Evolutionary conservation across 2,888 invertebrate species (phyloP).

Genomic region (Chymomyza fuscimana): DNA sequence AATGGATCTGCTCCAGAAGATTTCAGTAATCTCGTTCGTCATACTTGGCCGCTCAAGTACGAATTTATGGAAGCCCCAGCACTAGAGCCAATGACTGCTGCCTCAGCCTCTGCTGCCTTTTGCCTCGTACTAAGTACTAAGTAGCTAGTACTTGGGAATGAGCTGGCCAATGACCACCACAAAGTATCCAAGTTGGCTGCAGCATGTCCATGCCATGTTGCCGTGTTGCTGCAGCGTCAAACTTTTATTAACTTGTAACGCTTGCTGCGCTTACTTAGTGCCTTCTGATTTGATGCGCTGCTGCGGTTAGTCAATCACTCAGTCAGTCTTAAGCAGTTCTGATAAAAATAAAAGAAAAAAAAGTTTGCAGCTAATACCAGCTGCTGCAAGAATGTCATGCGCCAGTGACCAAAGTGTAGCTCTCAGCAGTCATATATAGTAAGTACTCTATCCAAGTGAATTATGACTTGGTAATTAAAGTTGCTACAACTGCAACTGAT

Average conservation of each 20-base stretch:
- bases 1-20: constrained; percentile 80
- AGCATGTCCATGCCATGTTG: constrained; percentile 4
- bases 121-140: neutral
- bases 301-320: constrained; percentile 4
- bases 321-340: neutral
- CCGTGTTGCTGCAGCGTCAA: constrained; percentile 35
- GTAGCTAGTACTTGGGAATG: neutral
- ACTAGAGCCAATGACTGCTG: constrained; percentile 33
- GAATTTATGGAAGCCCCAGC: constrained; percentile 71
- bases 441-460: constrained; percentile 1
- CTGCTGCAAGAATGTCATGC: constrained; percentile 67
- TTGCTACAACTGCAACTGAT: constrained; percentile 40
- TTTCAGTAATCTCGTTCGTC: constrained; percentile 79
- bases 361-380: neutral
- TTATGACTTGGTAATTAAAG: constrained; percentile 11
- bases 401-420: constrained; percentile 62
- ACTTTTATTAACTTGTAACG: constrained; percentile 68
- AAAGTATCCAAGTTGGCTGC: constrained; percentile 3
- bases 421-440: neutral
- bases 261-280: constrained; percentile 42
- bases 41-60: constrained; percentile 79
- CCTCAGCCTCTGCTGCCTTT: neutral
- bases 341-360: constrained; percentile 7
- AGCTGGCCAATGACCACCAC: constrained; percentile 10
- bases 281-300: constrained; percentile 7